Evolutionary conservation across 2,113 vertebrate species (phyloP), one percentile per base, ranked within the genome.

Genomic region (Pseudorectes ferrugineus): DNA sequence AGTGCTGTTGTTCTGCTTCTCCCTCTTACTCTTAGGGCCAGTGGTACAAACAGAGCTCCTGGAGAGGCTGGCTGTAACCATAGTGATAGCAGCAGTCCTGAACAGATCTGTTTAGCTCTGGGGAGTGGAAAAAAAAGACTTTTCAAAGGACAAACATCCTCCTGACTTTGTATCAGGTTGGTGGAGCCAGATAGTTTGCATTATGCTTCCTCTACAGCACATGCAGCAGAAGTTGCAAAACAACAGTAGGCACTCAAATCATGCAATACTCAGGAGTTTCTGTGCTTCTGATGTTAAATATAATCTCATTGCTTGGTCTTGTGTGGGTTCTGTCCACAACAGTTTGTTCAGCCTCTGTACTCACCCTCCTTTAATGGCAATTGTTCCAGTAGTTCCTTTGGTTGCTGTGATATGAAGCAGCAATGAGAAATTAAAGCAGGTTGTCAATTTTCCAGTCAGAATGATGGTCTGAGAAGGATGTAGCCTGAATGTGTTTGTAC

Each of bases 11-110:
- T 6, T 85, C 66, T 46, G 31, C 71, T 74, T 90, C 72, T 86
- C 20, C 58, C 12, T 83, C 61, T 78, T 82, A 49, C 35, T 76
- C 51, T 36, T 58, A 61, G 42, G 79, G 65, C 59, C 82, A 52
- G 59, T 63, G 91, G 82, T 83, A 77, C 33, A 85, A 88, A 58
- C 21, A 85, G 54, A 89, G 48, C 52, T 92, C 54, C 65, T 73
- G 57, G 68, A 90, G 85, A 86, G 63, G 38, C 88, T 95, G 91
- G 6, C 75, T 80, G 96, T 95, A 90, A 92, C 94, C 91, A 94
- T 71, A 92, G 95, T 63, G 91, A 95, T 45, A 93, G 59, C 46
- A 91, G 55, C 35, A 57, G 75, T 46, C 88, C 55, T 67, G 35
- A 62, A 77, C 57, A 84, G n/a, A 86, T 70, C 40, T 88, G 26